These are phyloP conservation scores for Micronycteris hirsuta DNA, from an alignment of 2,113 vertebrate species.

Conservation along the genomic window DNA sequence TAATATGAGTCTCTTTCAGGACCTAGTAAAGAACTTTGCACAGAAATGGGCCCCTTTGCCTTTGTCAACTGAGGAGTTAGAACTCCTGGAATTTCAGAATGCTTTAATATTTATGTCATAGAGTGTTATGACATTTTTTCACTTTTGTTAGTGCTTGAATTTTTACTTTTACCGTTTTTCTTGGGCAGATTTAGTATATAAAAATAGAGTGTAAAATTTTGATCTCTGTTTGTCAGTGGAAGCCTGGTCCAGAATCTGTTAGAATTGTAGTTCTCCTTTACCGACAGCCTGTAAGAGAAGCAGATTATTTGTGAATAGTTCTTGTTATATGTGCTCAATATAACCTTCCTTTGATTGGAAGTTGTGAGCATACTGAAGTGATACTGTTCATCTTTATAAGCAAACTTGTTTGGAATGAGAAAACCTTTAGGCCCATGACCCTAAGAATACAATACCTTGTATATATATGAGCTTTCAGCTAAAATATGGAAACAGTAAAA, in stretches of 20 bases:
- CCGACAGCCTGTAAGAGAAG: background rate
- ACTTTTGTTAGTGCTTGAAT: background rate
- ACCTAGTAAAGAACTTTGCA: background rate
- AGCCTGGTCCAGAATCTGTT: background rate
- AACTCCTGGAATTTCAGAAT: background rate
- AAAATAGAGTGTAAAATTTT: background rate
- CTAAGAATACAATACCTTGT: background rate
- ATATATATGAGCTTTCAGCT: background rate
- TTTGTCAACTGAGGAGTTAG: background rate
- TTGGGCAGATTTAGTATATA: background rate
- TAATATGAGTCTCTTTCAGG: background rate
- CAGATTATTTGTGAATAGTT: background rate
- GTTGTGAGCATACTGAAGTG: background rate
- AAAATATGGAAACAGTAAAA: background rate
- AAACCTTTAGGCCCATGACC: background rate
- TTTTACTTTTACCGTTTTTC: slow-evolving; percentile 5
- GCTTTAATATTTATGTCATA: background rate
- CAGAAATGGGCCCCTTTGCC: background rate
- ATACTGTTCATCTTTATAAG: background rate
- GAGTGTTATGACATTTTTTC: background rate
- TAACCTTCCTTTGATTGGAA: background rate
- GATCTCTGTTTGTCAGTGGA: background rate
- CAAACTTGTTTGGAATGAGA: background rate
- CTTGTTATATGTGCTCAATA: background rate
- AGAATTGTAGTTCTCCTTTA: background rate